A percentile compares a stretch with the other conserved stretches of the same genome.
These are phyloP conservation scores for Archips xylosteana DNA, from an alignment of 2,888 invertebrate species.

Conservation along the genomic window DNA sequence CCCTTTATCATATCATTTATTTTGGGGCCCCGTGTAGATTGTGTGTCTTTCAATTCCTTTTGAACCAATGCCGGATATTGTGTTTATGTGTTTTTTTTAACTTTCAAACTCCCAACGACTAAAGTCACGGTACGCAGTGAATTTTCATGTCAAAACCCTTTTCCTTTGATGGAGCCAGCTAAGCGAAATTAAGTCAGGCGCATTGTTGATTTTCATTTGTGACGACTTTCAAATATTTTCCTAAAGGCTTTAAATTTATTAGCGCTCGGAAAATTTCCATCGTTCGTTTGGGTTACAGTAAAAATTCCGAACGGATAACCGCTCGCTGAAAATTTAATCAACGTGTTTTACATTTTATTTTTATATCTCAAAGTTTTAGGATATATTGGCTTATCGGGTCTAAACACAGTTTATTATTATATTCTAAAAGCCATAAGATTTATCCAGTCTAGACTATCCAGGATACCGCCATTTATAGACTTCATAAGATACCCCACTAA, in stretches of 20 bases:
- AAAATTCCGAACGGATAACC: constrained; percentile 23
- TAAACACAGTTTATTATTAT: not conserved
- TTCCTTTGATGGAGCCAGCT: not conserved
- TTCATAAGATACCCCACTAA: not conserved
- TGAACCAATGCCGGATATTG: not conserved
- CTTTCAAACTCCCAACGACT: not conserved
- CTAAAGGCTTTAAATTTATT: constrained; percentile 28
- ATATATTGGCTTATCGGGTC: constrained; percentile 1
- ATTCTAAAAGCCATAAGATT: constrained; percentile 11
- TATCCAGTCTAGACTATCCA: constrained; percentile 31
- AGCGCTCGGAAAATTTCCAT: constrained; percentile 23
- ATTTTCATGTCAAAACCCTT: not conserved
- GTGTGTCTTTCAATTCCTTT: not conserved
- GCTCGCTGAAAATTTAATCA: constrained; percentile 18
- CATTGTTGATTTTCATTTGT: constrained; percentile 11
- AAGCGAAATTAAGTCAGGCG: not conserved
- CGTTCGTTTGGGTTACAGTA: constrained; percentile 18
- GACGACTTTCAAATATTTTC: constrained; percentile 16
- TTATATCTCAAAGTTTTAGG: not conserved
- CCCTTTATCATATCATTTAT: no score
- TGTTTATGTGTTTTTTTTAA: not conserved
- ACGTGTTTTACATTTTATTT: constrained; percentile 18
- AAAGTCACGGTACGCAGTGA: not conserved
- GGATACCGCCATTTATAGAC: not conserved
- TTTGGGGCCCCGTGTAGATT: no score